These are phyloP conservation scores for Apodemia zela DNA, from an alignment of 2,888 invertebrate species.

Conservation along the genomic window DNA sequence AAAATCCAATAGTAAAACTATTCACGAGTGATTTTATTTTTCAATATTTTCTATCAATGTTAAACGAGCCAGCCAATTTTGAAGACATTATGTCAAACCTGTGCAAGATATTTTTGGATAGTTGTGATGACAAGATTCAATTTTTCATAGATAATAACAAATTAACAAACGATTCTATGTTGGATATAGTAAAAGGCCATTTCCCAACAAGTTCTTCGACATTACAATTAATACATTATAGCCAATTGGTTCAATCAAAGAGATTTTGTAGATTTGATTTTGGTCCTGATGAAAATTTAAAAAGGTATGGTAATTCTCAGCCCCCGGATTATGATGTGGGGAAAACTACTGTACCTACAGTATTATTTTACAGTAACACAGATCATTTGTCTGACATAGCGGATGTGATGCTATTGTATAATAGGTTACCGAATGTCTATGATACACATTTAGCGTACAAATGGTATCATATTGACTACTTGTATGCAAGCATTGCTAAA, in stretches of 20 bases:
- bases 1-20: constrained; percentile 47
- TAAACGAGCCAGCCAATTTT: constrained; percentile 43
- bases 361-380: constrained; percentile 53
- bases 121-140: constrained; percentile 47
- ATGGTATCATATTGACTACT: constrained; percentile 84
- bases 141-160: constrained; percentile 47
- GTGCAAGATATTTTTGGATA: constrained; percentile 41
- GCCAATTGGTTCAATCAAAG: constrained; percentile 52
- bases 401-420: constrained; percentile 66
- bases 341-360: constrained; percentile 46
- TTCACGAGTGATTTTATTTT: constrained; percentile 32
- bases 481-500: constrained; percentile 81
- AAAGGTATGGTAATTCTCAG: constrained; percentile 59
- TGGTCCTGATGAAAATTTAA: constrained; percentile 43
- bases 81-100: constrained; percentile 42
- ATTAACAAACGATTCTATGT: constrained; percentile 59
- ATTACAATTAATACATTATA: constrained; percentile 70
- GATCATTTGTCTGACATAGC: constrained; percentile 67
- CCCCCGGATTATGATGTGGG: constrained; percentile 58
- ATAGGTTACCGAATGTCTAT: constrained; percentile 70
- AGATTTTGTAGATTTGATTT: constrained; percentile 57
- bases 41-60: constrained; percentile 39
- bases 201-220: constrained; percentile 80
- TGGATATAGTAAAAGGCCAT: constrained; percentile 81
- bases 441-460: constrained; percentile 68